Conservation (phyloP, 2,113 vertebrate species). For the Collichthys lucidus region DNA sequence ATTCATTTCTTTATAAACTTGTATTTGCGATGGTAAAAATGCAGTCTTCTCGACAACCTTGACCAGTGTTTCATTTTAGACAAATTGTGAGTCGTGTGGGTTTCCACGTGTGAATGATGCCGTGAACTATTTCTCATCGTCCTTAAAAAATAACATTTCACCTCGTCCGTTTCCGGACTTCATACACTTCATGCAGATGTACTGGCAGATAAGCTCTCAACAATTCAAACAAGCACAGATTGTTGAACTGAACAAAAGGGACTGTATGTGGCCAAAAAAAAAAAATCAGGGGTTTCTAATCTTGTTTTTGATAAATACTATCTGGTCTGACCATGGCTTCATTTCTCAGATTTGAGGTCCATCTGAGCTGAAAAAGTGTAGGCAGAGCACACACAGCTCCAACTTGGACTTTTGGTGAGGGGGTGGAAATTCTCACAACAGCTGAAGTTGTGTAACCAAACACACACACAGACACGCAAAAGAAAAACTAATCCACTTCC, state of each 20-base stretch:
- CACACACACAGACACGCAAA: not conserved
- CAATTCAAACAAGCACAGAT: conserved; percentile 28
- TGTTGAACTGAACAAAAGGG: conserved; percentile 22
- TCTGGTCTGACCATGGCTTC: conserved; percentile 14
- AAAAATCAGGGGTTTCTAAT: not conserved
- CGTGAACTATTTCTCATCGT: not conserved
- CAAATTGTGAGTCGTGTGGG: conserved; percentile 15
- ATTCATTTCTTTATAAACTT: conserved; percentile 70
- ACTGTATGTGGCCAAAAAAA: not conserved
- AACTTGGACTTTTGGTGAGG: conserved; percentile 57
- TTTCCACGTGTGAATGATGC: not conserved
- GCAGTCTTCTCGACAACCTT: conserved; percentile 24
- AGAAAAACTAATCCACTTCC: conserved; percentile 23
- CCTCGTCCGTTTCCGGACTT: too few species aligned
- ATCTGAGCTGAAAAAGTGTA: conserved; percentile 32
- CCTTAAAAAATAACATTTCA: not conserved
- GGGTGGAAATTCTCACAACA: conserved; percentile 65
- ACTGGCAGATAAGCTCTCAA: conserved; percentile 16
- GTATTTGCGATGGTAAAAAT: conserved; percentile 57
- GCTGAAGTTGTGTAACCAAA: conserved; percentile 46
- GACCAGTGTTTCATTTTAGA: conserved; percentile 51
- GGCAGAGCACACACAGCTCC: conserved; percentile 41
- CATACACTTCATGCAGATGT: conserved; percentile 43
- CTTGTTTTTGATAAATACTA: conserved; percentile 34
- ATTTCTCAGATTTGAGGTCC: conserved; percentile 12